Percentiles rank a stretch among this genome's conserved stretches.
Conservation (phyloP, 2,113 vertebrate species). For the Tursiops truncatus region DNA sequence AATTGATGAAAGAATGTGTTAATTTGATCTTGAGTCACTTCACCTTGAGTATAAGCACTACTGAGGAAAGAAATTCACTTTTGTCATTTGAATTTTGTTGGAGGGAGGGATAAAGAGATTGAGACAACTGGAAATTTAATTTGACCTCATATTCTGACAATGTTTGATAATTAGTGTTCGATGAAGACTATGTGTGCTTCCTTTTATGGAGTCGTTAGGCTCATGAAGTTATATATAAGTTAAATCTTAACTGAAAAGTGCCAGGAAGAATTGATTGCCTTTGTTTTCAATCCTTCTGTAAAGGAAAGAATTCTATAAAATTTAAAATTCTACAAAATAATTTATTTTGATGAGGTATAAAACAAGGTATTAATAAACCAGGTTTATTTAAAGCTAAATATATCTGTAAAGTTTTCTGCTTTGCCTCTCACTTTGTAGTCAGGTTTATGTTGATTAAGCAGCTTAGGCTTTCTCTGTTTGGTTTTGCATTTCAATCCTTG, state of each 20-base stretch:
- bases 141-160: slow-evolving; percentile 30
- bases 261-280: not conserved
- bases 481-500: not conserved
- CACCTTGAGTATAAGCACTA: not conserved
- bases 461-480: not conserved
- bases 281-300: slow-evolving; percentile 26
- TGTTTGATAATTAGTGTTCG: not conserved
- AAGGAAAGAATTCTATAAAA: slow-evolving; percentile 37
- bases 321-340: not conserved
- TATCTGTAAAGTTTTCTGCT: not conserved
- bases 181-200: not conserved
- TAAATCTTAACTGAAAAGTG: slow-evolving; percentile 26
- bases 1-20: slow-evolving; percentile 14
- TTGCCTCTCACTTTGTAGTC: not conserved
- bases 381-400: not conserved
- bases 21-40: slow-evolving; percentile 33
- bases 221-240: not conserved
- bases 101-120: not conserved
- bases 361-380: slow-evolving; percentile 8
- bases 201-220: not conserved
- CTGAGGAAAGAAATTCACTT: slow-evolving; percentile 40
- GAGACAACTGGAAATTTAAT: slow-evolving; percentile 29
- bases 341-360: not conserved
- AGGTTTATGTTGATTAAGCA: not conserved
- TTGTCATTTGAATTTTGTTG: slow-evolving; percentile 30